Percentiles rank a stretch among this genome's conserved stretches.
Evolutionary conservation across 1,140 invertebrate species (phyloP).

Genomic region (Leptoteleia sp.): DNA sequence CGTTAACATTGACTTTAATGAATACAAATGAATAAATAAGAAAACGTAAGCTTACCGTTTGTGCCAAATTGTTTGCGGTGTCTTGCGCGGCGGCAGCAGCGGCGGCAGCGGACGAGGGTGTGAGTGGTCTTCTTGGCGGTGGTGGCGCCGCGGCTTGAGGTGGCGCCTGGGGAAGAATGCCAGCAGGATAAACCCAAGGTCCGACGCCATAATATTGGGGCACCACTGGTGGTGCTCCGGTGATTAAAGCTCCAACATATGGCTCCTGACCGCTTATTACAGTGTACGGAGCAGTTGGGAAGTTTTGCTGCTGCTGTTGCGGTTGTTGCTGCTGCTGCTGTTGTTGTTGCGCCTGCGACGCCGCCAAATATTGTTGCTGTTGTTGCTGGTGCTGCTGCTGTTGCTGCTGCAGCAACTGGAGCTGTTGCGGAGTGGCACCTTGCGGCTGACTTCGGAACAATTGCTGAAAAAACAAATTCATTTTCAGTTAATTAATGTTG

Average conservation of each 20-base stretch:
- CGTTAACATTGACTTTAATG: too few relatives aligned
- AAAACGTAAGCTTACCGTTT: slow-evolving; percentile 82
- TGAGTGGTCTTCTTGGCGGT: slow-evolving; percentile 86
- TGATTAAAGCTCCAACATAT: slow-evolving; percentile 84
- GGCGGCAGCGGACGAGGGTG: slow-evolving; percentile 86
- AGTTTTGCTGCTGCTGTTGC: slow-evolving; percentile 86
- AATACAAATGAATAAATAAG: too few relatives aligned
- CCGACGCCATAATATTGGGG: slow-evolving; percentile 91
- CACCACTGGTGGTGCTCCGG: slow-evolving; percentile 85
- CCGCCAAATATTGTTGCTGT: slow-evolving; percentile 82
- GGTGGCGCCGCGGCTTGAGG: slow-evolving; percentile 82
- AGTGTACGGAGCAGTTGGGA: slow-evolving; percentile 91
- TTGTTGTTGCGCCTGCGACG: slow-evolving; percentile 84
- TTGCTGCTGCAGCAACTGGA: slow-evolving; percentile 79
- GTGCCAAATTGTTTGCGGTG: slow-evolving; percentile 83
- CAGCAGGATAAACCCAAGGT: slow-evolving; percentile 91
- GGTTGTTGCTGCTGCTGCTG: slow-evolving; percentile 86
- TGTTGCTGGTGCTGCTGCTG: slow-evolving; percentile 82
- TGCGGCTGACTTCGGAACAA: slow-evolving; percentile 91
- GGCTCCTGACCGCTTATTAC: slow-evolving; percentile 91
- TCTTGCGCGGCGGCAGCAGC: slow-evolving; percentile 81
- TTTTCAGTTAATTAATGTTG: too few relatives aligned
- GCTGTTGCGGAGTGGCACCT: slow-evolving; percentile 80
- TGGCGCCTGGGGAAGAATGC: slow-evolving; percentile 86
- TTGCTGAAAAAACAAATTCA: slow-evolving; percentile 83